Evolutionary conservation across 2,113 vertebrate genomes (phyloP), one percentile per base, ranked within the genome.

Genomic region (Eretmodus cyanostictus): DNA sequence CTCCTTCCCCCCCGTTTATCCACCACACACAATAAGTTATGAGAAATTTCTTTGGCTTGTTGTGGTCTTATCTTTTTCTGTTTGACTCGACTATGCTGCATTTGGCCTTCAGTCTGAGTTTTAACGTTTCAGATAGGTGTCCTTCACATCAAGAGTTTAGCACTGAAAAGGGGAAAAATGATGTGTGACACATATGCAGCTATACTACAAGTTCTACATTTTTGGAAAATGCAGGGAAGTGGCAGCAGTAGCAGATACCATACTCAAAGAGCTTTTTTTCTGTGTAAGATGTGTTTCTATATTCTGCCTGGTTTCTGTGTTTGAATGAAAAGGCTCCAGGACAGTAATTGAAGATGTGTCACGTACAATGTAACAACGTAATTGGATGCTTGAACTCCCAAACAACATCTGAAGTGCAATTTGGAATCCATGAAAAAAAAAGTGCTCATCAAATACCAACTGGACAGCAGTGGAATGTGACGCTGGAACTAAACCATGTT

Each of bases 351-450:
- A 87, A 88, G 89, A 90, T 82, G 80, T 86, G 89, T 95, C 89
- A 90, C 53, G 24, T 89, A 87, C 83, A 87, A 78, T 84, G 88
- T 83, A 51, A 68, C 80, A 31, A 81, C 29, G 66, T 90, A 92
- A 93, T 84, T 92, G 91, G 86, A 80, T 89, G 83, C 90, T 92
- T 88, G 80, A 87, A 89, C 78, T 90, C 84, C 90, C 85, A 86
- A 94, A 86, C 85, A 90, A 89, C 89, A 90, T 93, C 86, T 93
- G 54, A 95, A 92, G 85, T 92, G 91, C 86, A 93, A 92, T 94
- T 93, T 90, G 79, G 87, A 88, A 86, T 88, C 90, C 86, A 93
- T 94, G 86, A 91, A 79, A 86, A 90, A 57, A 83, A 90, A 78
- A 73, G 5, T 9, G 71, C 87, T 87, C 55, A 89, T 90, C 89